Conservation (phyloP, 2,113 vertebrate genomes). For the Mixornis gularis region DNA sequence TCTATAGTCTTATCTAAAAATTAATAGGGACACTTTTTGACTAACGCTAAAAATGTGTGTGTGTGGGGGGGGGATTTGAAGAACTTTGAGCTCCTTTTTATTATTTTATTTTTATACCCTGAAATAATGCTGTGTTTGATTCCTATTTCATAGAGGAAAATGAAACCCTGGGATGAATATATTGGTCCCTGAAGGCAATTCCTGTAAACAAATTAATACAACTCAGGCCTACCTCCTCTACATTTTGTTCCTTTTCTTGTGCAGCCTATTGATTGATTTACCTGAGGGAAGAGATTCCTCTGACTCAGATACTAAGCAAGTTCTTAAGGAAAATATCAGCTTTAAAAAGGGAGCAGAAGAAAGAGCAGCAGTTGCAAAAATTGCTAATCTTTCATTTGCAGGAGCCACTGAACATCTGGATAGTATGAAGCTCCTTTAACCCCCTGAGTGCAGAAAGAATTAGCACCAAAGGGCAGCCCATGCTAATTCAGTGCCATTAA, state of each 20-base stretch:
- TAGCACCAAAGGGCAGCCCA: constrained; percentile 73
- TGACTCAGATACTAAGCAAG: constrained; percentile 73
- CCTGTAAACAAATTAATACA: constrained; percentile 68
- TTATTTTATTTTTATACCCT: constrained; percentile 43
- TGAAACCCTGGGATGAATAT: constrained; percentile 22
- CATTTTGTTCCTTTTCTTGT: constrained; percentile 64
- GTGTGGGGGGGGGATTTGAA: not conserved
- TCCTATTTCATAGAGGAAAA: constrained; percentile 35
- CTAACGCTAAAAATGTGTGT: not conserved
- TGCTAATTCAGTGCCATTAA: constrained; percentile 71
- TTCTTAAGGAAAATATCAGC: constrained; percentile 76
- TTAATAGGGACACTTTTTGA: constrained; percentile 2
- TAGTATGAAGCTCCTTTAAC: constrained; percentile 68
- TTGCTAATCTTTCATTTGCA: constrained; percentile 77
- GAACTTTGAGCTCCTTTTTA: not conserved
- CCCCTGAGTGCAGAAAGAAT: constrained; percentile 72
- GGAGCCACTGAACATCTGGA: constrained; percentile 75
- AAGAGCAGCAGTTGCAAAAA: constrained; percentile 72
- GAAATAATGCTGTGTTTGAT: constrained; percentile 51
- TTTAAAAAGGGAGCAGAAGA: constrained; percentile 65
- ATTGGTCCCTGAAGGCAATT: constrained; percentile 40
- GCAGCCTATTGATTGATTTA: constrained; percentile 73
- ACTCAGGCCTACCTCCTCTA: constrained; percentile 48
- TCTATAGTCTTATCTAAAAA: constrained; percentile 36
- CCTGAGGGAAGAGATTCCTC: constrained; percentile 74